Evolutionary conservation across 2,113 vertebrate genomes (phyloP).

Genomic region (Elachura formosa): DNA sequence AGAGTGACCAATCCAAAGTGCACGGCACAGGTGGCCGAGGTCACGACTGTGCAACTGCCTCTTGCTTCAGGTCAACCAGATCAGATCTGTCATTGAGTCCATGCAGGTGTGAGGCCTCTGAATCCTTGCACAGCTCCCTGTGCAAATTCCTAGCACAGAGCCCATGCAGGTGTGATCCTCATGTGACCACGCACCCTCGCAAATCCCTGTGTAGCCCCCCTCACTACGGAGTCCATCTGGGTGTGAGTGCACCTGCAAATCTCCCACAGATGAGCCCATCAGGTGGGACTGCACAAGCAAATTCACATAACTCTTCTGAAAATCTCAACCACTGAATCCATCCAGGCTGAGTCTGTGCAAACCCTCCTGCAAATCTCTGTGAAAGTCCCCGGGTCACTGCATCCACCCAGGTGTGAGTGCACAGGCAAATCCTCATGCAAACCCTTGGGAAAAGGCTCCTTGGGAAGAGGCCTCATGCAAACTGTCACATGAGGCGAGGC

Average conservation of each 20-base stretch:
- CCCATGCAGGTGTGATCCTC: too few relatives aligned
- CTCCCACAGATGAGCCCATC: background rate
- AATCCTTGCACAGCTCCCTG: too few relatives aligned
- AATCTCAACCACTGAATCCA: background rate
- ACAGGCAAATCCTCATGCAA: background rate
- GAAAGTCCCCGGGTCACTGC: background rate
- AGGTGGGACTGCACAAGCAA: too few relatives aligned
- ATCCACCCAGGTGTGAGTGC: background rate
- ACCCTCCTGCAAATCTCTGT: background rate
- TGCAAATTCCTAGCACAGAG: background rate
- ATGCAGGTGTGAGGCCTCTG: too few relatives aligned
- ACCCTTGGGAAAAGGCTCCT: background rate
- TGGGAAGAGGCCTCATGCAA: background rate
- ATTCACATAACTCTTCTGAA: background rate
- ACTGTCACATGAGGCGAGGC: too few relatives aligned
- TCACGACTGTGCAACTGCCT: background rate
- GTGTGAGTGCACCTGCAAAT: background rate
- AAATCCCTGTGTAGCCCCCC: too few relatives aligned
- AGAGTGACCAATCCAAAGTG: background rate
- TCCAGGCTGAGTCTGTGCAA: background rate
- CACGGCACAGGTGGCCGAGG: background rate
- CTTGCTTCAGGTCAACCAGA: background rate
- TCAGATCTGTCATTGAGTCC: background rate
- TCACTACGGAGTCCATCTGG: accelerated
- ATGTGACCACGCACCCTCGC: background rate